phyloP scores from a whole-genome alignment of 2,797 vertebrate genomes.

The Nothura maculosa region DNA sequence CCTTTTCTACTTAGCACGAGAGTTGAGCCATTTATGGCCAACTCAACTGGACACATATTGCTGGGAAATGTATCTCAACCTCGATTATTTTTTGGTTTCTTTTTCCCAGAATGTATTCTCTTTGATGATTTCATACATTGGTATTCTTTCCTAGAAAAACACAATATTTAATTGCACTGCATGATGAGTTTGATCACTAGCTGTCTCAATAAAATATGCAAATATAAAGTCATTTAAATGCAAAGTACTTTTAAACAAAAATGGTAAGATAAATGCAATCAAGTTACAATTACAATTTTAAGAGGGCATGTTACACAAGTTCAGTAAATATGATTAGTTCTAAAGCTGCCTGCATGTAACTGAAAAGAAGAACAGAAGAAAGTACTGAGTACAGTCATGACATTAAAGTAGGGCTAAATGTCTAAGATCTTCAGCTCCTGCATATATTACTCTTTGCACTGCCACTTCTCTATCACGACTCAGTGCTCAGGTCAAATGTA shows the following conservation, averaged over 20 bases:
- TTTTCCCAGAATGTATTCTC: constrained; percentile 58
- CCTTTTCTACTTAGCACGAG: background rate
- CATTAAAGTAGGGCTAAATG: background rate
- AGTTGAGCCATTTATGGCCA: background rate
- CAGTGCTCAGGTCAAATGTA: constrained; percentile 25
- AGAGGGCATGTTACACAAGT: background rate
- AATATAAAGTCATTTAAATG: constrained; percentile 64
- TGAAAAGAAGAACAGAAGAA: background rate
- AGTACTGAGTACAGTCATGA: background rate
- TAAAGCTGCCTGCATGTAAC: background rate
- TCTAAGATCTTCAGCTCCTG: background rate
- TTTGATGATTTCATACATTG: constrained; percentile 52
- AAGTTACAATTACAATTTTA: constrained; percentile 52
- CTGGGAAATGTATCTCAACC: background rate
- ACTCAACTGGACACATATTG: background rate
- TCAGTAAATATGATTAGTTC: constrained; percentile 34
- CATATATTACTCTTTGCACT: background rate
- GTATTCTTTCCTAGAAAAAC: constrained; percentile 67
- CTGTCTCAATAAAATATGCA: constrained; percentile 73
- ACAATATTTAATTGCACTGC: constrained; percentile 65
- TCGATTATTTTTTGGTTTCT: constrained; percentile 4
- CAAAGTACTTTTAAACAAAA: constrained; percentile 71
- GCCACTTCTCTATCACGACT: background rate
- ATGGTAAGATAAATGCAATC: constrained; percentile 60
- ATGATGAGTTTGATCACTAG: constrained; percentile 68